Evolutionary conservation across 1,140 invertebrate genomes (phyloP).

Genomic region (Brachionus koreanus): DNA sequence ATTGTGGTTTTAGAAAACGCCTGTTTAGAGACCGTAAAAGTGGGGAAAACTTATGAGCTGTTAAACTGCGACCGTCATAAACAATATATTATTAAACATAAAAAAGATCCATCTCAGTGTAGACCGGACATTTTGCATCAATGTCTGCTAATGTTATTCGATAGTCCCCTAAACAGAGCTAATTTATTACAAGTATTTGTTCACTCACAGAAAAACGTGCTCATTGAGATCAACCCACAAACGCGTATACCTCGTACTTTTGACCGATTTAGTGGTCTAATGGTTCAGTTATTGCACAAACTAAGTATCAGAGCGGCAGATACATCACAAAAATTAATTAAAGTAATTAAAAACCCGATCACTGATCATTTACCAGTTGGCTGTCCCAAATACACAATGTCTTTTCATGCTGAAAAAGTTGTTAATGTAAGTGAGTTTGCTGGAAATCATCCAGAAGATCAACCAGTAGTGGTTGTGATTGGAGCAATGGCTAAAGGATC

Average conservation of each 20-base stretch:
- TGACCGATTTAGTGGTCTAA: constrained; percentile 93
- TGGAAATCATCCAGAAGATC: constrained; percentile 65
- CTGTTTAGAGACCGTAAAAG: constrained; percentile 90
- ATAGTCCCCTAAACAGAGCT: constrained; percentile 87
- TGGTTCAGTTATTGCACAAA: constrained; percentile 95
- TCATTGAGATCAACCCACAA: constrained; percentile 97
- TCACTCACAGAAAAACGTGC: constrained; percentile 89
- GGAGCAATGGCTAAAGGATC: constrained; percentile 96
- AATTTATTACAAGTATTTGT: constrained; percentile 72
- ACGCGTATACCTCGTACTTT: constrained; percentile 96
- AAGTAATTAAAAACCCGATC: constrained; percentile 94
- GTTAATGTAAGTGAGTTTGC: constrained; percentile 75
- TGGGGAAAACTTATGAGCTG: constrained; percentile 80
- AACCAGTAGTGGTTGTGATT: constrained; percentile 81
- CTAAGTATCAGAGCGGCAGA: constrained; percentile 83
- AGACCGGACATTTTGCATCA: constrained; percentile 90
- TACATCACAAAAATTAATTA: constrained; percentile 80
- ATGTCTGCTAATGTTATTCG: constrained; percentile 89
- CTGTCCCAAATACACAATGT: constrained; percentile 82
- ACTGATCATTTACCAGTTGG: constrained; percentile 91
- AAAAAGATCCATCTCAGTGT: constrained; percentile 74
- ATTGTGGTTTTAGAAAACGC: constrained; percentile 89
- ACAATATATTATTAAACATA: constrained; percentile 75
- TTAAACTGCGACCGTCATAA: constrained; percentile 89
- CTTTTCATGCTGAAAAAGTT: constrained; percentile 76